A percentile compares a stretch with the other conserved stretches of the same genome.
phyloP scores from a whole-genome alignment of 1,140 invertebrate genomes.

The Pectinophora gossypiella region DNA sequence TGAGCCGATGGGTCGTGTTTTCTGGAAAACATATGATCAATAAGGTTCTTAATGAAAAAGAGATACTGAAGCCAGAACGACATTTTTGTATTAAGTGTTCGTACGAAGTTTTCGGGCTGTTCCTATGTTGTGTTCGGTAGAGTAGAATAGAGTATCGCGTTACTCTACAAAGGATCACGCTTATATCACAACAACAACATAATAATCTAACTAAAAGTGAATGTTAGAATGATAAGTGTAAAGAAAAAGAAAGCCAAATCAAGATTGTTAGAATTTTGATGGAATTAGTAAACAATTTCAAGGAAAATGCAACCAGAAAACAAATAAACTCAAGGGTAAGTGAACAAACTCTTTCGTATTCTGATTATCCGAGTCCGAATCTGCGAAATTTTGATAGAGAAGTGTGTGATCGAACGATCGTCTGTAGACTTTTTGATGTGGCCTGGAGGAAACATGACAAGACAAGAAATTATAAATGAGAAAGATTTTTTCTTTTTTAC shows the following conservation, averaged over 20 bases:
- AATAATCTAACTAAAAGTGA: too few relatives aligned
- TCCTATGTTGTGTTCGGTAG: too few relatives aligned
- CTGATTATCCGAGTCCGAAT: constrained; percentile 2
- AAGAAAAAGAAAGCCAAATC: too few relatives aligned
- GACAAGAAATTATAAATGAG: neutral
- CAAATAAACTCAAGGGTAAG: constrained; percentile 8
- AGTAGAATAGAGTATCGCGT: too few relatives aligned
- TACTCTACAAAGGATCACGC: too few relatives aligned
- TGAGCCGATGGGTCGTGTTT: constrained; percentile 37
- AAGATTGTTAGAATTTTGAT: neutral
- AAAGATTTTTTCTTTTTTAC: neutral
- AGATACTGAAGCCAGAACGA: too few relatives aligned
- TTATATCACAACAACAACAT: too few relatives aligned
- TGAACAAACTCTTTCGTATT: neutral
- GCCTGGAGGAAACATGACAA: constrained; percentile 11
- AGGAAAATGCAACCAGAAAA: constrained; percentile 3
- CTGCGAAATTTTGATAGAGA: constrained; percentile 3
- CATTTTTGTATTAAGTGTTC: too few relatives aligned
- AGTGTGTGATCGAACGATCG: neutral
- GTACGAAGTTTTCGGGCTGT: too few relatives aligned
- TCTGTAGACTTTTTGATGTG: constrained; percentile 1
- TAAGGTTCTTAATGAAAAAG: too few relatives aligned
- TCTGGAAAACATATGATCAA: too few relatives aligned
- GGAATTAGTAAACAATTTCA: neutral
- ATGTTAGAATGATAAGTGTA: too few relatives aligned